Base-by-base conservation (phyloP, 2,888 invertebrate genomes). In the Lasioglossum marginatum region DNA sequence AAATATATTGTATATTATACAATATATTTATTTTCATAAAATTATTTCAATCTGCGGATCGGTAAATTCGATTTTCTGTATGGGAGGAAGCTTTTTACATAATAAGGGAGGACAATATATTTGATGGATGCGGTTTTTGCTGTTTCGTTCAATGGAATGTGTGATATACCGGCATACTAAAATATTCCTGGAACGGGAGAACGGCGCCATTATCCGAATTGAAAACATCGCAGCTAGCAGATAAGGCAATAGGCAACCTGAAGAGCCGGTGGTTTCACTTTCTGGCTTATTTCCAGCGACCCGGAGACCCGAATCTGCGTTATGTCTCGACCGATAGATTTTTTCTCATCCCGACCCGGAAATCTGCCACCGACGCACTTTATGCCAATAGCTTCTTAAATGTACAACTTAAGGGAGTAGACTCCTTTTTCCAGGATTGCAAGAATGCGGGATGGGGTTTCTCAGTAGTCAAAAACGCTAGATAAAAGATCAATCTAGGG, bases 261-360 rank as follows among this genome's bases (percentile, higher is more conserved):
- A 86, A 87, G 86, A 86, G 88, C 79, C 83, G 10, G 82, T 85
- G 90, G 92, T 92, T 93, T 93, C 93, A 91, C 92, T 91, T 93
- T 93, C 92, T 93, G 93, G 93, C 93, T 89, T 80, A 77, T 73
- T 81, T 92, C 93, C 93, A 93, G 85, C 86, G 91, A 90, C 91
- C 91, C 90, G 87, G 85, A 92, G 91, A 93, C 93, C 92, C 84
- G 87, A 87, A 92, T 93, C 86, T 81, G 77, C 74, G 73, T 71
- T 74, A 82, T 77, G 57, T 45, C 68, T 63, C 34, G 77, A 75
- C 81, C 86, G 87, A 85, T 80, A 85, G 66, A 27, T 76, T 43
- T 70, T 43, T 68, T 68, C 48, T 37, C 31, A 68, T 52, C 48
- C 57, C 63, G 19, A 37, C 6, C 5, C 12, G 27, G 14, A 34